Evolutionary conservation across 2,888 invertebrate genomes (phyloP), one percentile per base, ranked within the genome.

Genomic region (Actias luna): DNA sequence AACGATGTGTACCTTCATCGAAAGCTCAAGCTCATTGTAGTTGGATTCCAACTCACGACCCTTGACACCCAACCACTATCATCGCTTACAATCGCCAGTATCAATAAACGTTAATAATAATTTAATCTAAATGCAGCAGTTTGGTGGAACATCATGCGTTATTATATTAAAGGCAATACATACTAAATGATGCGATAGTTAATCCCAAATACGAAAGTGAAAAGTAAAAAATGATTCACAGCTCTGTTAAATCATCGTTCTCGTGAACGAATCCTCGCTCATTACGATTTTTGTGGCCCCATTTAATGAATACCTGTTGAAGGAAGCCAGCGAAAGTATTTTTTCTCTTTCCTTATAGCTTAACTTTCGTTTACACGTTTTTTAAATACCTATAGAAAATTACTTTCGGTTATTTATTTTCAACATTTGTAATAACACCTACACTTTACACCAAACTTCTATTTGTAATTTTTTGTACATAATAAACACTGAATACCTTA

Each of bases 191-290:
- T 35, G 62, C 61, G 64, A 63, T 68, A 72, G 75, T 72, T 76
- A 52, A 27, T 77, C 73, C 68, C 12, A 78, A 76, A 81, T 75
- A 78, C 77, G 88, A 89, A 89, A 89, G 87, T 85, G 85, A 84
- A 83, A 83, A 70, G 66, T 77, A 79, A 69, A 25, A 71, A 70
- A 70, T 78, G 80, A 78, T 70, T 80, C 80, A 81, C 66, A 61
- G 25, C 65, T 58, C 39, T 64, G 55, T 22, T 63, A 64, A 76
- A 77, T 77, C 82, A 80, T 63, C 75, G 78, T 71, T 76, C 77
- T 66, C 70, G 52, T 64, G 66, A 64, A 52, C 25, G 64, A 64
- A 68, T 75, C 73, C 74, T 76, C 72, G 61, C 61, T 64, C 66
- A 64, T 65, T 67, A 64, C 63, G 62, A 68, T 66, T 67, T 52